These are phyloP conservation scores for Opisthograptis luteolata DNA, from an alignment of 2,888 invertebrate species.

Conservation along the genomic window DNA sequence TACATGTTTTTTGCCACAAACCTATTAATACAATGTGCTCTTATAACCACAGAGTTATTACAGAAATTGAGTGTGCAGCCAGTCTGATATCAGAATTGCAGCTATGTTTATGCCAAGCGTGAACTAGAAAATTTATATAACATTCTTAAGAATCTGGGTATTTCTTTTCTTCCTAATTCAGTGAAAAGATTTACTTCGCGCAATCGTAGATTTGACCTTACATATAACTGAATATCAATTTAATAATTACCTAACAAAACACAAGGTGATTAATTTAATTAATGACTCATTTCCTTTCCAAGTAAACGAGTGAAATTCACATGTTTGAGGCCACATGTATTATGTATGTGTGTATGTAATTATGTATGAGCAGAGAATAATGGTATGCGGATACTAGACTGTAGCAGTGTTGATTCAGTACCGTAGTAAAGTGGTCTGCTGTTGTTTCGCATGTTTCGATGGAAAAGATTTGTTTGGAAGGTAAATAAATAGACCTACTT, in stretches of 20 bases:
- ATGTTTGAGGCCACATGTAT: constrained; percentile 7
- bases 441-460: constrained; percentile 20
- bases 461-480: constrained; percentile 23
- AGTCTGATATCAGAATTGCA: too few species aligned
- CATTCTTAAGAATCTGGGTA: too few species aligned
- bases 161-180: too few species aligned
- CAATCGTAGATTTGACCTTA: too few species aligned
- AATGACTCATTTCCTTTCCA: constrained; percentile 16
- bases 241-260: background rate
- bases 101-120: too few species aligned
- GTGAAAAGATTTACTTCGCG: too few species aligned
- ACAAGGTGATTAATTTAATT: constrained; percentile 17
- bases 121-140: too few species aligned
- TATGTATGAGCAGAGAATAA: too few species aligned
- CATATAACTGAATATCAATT: background rate
- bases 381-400: constrained; percentile 8
- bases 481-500: background rate
- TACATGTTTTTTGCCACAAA: too few species aligned
- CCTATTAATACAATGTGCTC: too few species aligned
- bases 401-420: constrained; percentile 21
- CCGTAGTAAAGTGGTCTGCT: constrained; percentile 12
- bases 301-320: constrained; percentile 15
- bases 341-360: background rate
- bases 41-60: too few species aligned
- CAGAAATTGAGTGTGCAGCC: too few species aligned